Evolutionary conservation across 2,797 vertebrate genomes (phyloP).

Genomic region (Thalassophryne amazonica): DNA sequence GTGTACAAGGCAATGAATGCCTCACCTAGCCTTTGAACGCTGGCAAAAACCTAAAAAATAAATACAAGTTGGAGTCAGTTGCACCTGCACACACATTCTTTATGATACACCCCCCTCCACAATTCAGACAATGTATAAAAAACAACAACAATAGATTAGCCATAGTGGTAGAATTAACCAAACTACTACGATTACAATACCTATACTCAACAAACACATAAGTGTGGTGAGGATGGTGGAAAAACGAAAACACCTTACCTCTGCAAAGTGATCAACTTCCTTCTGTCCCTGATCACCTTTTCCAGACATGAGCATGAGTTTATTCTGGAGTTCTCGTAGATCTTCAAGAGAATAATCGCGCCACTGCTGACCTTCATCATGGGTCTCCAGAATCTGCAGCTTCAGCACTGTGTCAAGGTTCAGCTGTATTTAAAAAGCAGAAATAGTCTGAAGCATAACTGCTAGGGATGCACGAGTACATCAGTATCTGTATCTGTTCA

Average conservation of each 20-base stretch:
- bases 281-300: constrained; percentile 86
- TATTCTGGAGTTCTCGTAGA: constrained; percentile 91
- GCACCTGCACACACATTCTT: neutral
- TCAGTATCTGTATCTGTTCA: too few relatives aligned
- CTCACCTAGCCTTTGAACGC: constrained; percentile 84
- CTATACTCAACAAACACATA: neutral
- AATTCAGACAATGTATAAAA: neutral
- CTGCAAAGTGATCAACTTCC: constrained; percentile 90
- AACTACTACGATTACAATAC: neutral
- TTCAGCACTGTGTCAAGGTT: constrained; percentile 80
- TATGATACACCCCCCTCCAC: neutral
- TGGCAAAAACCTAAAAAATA: constrained; percentile 84
- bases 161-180: neutral
- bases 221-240: too few relatives aligned
- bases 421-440: constrained; percentile 71
- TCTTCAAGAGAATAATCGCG: constrained; percentile 86
- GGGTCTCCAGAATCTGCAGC: constrained; percentile 79
- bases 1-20: constrained; percentile 87
- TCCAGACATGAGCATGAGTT: constrained; percentile 97
- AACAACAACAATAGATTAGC: neutral
- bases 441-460: too few relatives aligned
- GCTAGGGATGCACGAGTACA: too few relatives aligned
- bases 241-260: constrained; percentile 71
- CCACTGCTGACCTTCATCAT: constrained; percentile 41
- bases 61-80: neutral